Evolutionary conservation across 2,113 vertebrate species (phyloP).

Genomic region (Ardeotis arabs): DNA sequence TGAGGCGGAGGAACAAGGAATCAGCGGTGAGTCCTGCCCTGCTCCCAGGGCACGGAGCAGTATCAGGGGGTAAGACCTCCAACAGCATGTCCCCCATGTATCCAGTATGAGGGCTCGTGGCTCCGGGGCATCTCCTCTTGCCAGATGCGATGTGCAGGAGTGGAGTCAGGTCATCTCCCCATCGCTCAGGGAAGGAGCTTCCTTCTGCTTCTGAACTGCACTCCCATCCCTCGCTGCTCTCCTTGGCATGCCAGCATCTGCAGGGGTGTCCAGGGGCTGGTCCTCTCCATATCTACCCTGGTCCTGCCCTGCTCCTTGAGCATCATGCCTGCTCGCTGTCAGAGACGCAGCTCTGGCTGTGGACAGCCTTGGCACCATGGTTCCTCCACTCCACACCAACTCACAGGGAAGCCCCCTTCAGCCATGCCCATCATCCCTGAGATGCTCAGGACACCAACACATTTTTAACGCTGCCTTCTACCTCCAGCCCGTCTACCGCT

Average conservation of each 20-base stretch:
- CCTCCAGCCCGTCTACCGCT: background rate
- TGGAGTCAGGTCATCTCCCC: background rate
- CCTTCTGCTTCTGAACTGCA: background rate
- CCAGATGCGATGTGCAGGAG: background rate
- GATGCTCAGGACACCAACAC: background rate
- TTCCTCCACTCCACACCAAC: background rate
- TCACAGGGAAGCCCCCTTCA: background rate
- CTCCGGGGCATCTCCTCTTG: background rate
- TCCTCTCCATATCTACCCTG: background rate
- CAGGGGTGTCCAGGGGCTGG: background rate
- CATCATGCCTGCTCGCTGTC: background rate
- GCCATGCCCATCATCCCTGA: rapidly evolving
- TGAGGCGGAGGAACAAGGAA: background rate
- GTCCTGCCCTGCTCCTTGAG: background rate
- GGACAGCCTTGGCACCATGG: rapidly evolving
- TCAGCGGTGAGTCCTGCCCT: background rate
- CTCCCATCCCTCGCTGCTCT: background rate
- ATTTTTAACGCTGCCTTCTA: background rate
- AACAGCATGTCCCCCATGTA: background rate
- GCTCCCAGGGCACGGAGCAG: background rate
- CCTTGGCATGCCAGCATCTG: background rate
- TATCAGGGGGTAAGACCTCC: background rate
- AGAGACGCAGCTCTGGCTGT: rapidly evolving
- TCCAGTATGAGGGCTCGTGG: rapidly evolving
- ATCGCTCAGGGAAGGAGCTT: background rate